Base-by-base conservation (phyloP, 2,113 vertebrate genomes). In the Eurystomus gularis region DNA sequence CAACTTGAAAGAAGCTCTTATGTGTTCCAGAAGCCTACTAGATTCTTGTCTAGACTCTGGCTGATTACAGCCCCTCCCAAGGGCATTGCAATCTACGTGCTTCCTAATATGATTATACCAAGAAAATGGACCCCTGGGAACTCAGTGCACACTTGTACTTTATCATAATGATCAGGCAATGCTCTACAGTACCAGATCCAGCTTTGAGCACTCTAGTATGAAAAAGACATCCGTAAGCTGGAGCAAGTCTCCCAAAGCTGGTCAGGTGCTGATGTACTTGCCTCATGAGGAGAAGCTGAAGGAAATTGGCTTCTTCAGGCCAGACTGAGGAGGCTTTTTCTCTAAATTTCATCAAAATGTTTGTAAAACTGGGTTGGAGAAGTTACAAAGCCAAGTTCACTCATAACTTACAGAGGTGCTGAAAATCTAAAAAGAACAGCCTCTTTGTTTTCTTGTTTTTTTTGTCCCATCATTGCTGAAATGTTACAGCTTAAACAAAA, bases 321-420 rank as follows among this genome's bases (percentile, higher is more conserved):
- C 7, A n/a, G 3, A 51, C 5, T 37, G 4, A 23, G 9, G 21
- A 69, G 4, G 1, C 0, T 49, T 42, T 69, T 57, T 37, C 31
- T 49, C 28, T 80, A 65, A 65, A 65, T 58, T 75, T 85, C 3
- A 6, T 46, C 9, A 33, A 72, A 80, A 66, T 3, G 0, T 44
- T 49, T 73, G 13, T 12, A 72, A 60, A 88, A 65, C 4, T n/a
- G 42, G 8, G 11, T 8, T 76, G 39, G n/a, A 64, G 64, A 75
- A 24, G 9, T 40, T 68, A 46, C 14, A 70, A 58, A 57, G 8
- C 13, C 6, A 28, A 71, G 7, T 51, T 44, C 0, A 28, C 72
- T 69, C 75, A 24, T 68, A 76, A 58, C 4, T 28, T 20, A 26
- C 1, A 23, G 12, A 39, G 2, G 7, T 65, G 33, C 6, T 55